A percentile compares a stretch with the other conserved stretches of the same genome.
phyloP scores from a whole-genome alignment of 1,140 invertebrate species.

The Drosophila bipectinata region DNA sequence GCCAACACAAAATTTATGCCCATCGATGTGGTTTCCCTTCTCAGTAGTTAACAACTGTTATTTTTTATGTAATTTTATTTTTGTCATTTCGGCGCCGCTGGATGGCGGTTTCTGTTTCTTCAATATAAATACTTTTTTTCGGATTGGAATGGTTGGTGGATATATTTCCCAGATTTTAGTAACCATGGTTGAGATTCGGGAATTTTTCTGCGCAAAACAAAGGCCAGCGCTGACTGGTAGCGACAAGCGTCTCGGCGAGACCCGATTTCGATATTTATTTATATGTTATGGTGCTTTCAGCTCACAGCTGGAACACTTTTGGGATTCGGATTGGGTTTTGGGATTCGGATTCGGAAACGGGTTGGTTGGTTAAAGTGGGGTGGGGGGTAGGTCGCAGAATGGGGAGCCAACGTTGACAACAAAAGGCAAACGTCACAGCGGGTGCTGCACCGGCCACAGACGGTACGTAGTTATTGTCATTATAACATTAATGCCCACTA shows the following conservation, averaged over 20 bases:
- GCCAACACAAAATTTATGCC: conserved; percentile 61
- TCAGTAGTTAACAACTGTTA: conserved; percentile 80
- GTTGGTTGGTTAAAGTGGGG: conserved; percentile 5
- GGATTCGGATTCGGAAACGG: conserved; percentile 13
- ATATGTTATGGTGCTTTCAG: conserved; percentile 61
- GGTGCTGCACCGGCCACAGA: conserved; percentile 67
- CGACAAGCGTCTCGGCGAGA: conserved; percentile 73
- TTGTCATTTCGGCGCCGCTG: conserved; percentile 81
- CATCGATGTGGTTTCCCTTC: conserved; percentile 21
- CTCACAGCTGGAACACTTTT: conserved; percentile 64
- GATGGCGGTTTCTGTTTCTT: conserved; percentile 37
- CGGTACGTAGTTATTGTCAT: conserved; percentile 80
- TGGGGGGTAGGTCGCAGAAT: not conserved
- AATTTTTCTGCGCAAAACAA: conserved; percentile 60
- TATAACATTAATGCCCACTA: conserved; percentile 83
- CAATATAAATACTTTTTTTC: not conserved
- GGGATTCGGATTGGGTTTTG: conserved; percentile 22
- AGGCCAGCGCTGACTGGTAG: conserved; percentile 77
- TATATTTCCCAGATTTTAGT: conserved; percentile 48
- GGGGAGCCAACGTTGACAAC: conserved; percentile 74
- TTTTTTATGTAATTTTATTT: conserved; percentile 82
- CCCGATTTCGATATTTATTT: conserved; percentile 80
- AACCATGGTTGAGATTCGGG: conserved; percentile 18
- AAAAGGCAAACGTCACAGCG: conserved; percentile 79
- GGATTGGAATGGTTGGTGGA: conserved; percentile 10